Evolutionary conservation across 2,888 invertebrate species (phyloP), one percentile per base, ranked within the genome.

Genomic region (Trissolcus brochymenae): DNA sequence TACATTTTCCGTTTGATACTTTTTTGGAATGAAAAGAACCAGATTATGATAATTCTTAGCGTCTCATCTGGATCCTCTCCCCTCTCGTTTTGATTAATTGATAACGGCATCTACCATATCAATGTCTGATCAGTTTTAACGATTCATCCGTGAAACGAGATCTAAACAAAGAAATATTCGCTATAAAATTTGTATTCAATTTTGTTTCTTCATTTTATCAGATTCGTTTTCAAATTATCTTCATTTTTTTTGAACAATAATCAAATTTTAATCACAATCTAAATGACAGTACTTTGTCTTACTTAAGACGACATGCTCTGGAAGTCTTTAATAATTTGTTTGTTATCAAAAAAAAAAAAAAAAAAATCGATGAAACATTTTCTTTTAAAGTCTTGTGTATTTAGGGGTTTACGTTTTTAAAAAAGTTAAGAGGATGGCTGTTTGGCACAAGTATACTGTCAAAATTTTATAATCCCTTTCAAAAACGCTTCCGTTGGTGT

Each of bases 1-100:
- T 72, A 66, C 70, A 81, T 82, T 84, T 84, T 80, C 82, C 79
- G 55, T 77, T 68, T 73, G 56, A 59, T 79, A 64, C 78, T 80
- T 81, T 80, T 81, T 81, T 64, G 61, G 78, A 53, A 76, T 71
- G 62, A 70, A 49, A 55, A 54, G 29, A 62, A 54, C 29, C 35
- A 46, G 41, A 56, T 68, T 72, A 75, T 67, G 78, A 65, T 71
- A 78, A 67, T 75, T 46, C 51, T 56, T 43, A 71, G 65, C 41
- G 66, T 71, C 60, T 76, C 70, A 70, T 71, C 76, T 57, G 71
- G 59, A 35, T 35, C 35, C 9, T 35, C 35, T 9, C 11, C 35
- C 9, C 9, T 35, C 9, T 50, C 71, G 55, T 67, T 40, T 59
- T 64, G 60, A 66, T 73, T 76, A 76, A 79, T 77, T 79, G 73